These are phyloP conservation scores for Drosophila micromelanica DNA, from an alignment of 1,140 invertebrate species.

Conservation along the genomic window DNA sequence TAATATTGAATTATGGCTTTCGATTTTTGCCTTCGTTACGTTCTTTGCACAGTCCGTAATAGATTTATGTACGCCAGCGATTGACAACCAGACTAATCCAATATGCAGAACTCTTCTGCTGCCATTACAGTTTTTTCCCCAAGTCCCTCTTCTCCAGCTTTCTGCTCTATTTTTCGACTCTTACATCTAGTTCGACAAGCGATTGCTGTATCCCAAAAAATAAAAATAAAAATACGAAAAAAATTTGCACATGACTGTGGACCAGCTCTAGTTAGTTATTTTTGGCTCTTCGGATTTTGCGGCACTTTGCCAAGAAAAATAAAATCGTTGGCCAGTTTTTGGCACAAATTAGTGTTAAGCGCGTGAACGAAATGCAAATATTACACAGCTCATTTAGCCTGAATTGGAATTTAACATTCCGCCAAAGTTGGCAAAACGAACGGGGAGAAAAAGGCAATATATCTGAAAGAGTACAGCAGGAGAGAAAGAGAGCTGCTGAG, in stretches of 20 bases:
- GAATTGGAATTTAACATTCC: slow-evolving; percentile 65
- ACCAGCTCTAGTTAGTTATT: slow-evolving; percentile 22
- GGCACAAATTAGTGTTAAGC: slow-evolving; percentile 60
- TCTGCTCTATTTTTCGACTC: slow-evolving; percentile 22
- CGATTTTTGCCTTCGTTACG: slow-evolving; percentile 48
- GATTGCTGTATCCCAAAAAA: slow-evolving; percentile 38
- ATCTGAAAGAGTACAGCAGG: too few relatives aligned
- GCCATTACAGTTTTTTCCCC: slow-evolving; percentile 14
- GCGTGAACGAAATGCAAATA: slow-evolving; percentile 79
- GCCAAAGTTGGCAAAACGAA: slow-evolving; percentile 47
- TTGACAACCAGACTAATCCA: slow-evolving; percentile 50
- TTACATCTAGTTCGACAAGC: slow-evolving; percentile 20
- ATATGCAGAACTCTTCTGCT: slow-evolving; percentile 33
- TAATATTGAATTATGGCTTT: slow-evolving; percentile 79
- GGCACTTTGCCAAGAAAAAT: slow-evolving; percentile 72
- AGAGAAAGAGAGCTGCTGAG: not conserved
- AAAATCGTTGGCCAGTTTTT: slow-evolving; percentile 50
- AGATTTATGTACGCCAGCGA: slow-evolving; percentile 62
- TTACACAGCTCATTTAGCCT: slow-evolving; percentile 77
- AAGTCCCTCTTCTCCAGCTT: slow-evolving; percentile 9
- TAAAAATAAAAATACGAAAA: not conserved
- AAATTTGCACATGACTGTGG: slow-evolving; percentile 14
- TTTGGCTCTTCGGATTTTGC: slow-evolving; percentile 2
- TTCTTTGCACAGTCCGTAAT: slow-evolving; percentile 61
- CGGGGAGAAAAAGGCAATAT: not conserved